Evolutionary conservation across 2,888 invertebrate genomes (phyloP), one percentile per base, ranked within the genome.

Genomic region (Scrobipalpa atriplicella): DNA sequence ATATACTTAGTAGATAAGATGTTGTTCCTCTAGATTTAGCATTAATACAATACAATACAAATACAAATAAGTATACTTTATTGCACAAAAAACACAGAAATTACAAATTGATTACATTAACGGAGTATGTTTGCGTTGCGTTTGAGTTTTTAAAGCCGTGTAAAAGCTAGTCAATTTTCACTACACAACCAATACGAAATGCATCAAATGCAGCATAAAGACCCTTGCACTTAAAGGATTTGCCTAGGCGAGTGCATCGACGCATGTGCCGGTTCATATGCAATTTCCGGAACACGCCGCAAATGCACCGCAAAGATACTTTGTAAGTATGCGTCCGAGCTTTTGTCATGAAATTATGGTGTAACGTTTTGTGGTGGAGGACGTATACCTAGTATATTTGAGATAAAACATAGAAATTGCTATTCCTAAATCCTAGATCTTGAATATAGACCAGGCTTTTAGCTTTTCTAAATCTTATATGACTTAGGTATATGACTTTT

Each of bases 261-360:
- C 47, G 47, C n/a, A 47, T 5, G 16, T 6, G 3, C 47, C 16
- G 47, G n/a, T 47, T 47, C 47, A 47, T 47, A 47, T 47, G 47
- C 47, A 47, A 47, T 47, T 47, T 47, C 47, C 47, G 47, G 2
- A 39, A 11, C 39, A 39, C 10, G 10, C 39, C 39, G 11, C 39
- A 39, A 47, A n/a, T 29, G 13, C 18, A 56, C 54, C 54, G 21
- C 19, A 56, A 21, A 21, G 1, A 2, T 29, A 21, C 13, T 13
- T 56, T 13, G 29, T 21, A n/a, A n/a, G n/a, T n/a, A 56, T 56
- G 54, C 54, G 7, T 56, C 54, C 10, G 13, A 21, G 54, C 54
- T 56, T 56, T 56, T 19, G 54, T 56, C 54, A 21, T 56, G 18
- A 56, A 21, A 56, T 56, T 21, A 56, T 56, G 21, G 19, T 56